A percentile compares a stretch with the other conserved stretches of the same genome.
Conservation (phyloP, 2,888 invertebrate genomes). For the Ichneumon xanthorius region DNA sequence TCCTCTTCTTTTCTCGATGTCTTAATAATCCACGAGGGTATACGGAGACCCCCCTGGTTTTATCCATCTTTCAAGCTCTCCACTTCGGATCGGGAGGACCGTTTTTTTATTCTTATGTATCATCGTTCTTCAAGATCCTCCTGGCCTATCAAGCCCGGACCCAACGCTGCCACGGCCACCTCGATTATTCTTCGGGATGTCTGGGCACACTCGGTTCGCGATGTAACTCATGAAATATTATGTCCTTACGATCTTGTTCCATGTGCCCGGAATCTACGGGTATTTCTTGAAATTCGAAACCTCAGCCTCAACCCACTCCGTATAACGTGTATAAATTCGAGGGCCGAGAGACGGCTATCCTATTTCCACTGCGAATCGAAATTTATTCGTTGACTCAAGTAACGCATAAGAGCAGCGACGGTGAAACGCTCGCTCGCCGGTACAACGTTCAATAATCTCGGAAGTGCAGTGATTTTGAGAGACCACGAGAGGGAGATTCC, state of each 20-base stretch:
- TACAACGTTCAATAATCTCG: conserved; percentile 42
- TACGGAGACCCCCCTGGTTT: conserved; percentile 31
- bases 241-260: background rate
- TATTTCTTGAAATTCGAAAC: conserved; percentile 40
- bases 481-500: background rate
- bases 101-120: conserved; percentile 35
- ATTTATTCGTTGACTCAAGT: conserved; percentile 45
- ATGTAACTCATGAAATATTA: conserved; percentile 9
- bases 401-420: background rate
- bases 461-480: conserved; percentile 20
- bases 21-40: conserved; percentile 72
- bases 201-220: conserved; percentile 11
- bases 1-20: conserved; percentile 60
- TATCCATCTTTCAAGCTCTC: conserved; percentile 39
- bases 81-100: conserved; percentile 23
- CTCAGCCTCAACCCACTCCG: background rate
- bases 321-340: conserved; percentile 8
- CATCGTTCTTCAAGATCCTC: conserved; percentile 43
- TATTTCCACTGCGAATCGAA: conserved; percentile 56
- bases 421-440: conserved; percentile 2
- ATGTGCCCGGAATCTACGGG: background rate
- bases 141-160: conserved; percentile 36
- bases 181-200: conserved; percentile 56
- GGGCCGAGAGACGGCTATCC: conserved; percentile 42
- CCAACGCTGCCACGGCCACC: conserved; percentile 35